Evolutionary conservation across 2,888 invertebrate genomes (phyloP).

Genomic region (Sphinx pinastri): DNA sequence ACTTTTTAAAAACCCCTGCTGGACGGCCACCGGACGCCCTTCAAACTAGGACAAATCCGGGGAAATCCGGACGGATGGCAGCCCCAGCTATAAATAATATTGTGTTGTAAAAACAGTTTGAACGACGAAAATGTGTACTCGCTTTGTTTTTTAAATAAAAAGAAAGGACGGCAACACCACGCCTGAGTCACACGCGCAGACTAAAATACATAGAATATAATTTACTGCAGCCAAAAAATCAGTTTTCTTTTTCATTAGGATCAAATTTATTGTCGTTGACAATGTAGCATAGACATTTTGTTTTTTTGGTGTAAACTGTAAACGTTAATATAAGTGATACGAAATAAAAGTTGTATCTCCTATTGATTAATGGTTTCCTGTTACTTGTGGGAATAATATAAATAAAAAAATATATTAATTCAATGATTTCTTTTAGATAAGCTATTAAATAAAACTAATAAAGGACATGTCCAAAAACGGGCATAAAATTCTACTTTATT

Average conservation of each 20-base stretch:
- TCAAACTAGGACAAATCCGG: no score
- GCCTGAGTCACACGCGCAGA: neutral
- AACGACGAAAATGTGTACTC: neutral
- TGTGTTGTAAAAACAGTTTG: neutral
- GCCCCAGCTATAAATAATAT: no score
- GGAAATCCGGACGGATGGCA: no score
- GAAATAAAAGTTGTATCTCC: neutral
- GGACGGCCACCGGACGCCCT: no score
- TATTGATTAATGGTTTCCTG: neutral
- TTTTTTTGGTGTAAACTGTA: neutral
- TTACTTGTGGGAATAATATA: neutral
- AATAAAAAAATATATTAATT: neutral
- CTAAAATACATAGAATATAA: slow-evolving; percentile 2
- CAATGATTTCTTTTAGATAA: no score
- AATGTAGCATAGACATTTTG: neutral
- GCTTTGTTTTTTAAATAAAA: slow-evolving; percentile 10
- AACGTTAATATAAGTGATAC: neutral
- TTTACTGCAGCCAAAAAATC: neutral
- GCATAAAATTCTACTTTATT: no score
- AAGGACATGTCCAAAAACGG: no score
- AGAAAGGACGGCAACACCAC: neutral
- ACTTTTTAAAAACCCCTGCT: no score
- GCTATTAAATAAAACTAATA: no score
- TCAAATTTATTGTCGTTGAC: slow-evolving; percentile 6
- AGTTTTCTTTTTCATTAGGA: neutral